phyloP scores from a whole-genome alignment of 2,113 vertebrate species.

The Ammospiza caudacuta region DNA sequence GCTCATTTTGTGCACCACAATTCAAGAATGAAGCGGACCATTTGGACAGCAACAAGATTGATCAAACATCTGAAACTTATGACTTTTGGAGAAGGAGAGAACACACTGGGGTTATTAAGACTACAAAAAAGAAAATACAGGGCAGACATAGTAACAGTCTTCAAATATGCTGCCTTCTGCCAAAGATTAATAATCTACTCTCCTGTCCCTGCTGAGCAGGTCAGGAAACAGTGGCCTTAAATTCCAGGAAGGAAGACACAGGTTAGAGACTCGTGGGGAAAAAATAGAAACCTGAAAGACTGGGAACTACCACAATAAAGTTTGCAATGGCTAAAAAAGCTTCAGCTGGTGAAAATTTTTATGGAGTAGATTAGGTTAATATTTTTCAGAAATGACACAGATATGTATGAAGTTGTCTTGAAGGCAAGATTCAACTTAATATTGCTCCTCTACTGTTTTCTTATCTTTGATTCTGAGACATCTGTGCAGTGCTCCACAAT shows the following conservation, averaged over 20 bases:
- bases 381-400: not conserved
- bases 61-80: not conserved
- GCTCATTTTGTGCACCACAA: not conserved
- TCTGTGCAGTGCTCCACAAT: not conserved
- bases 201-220: not conserved
- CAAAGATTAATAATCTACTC: not conserved
- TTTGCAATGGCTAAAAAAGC: not conserved
- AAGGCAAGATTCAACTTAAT: not conserved
- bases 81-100: not conserved
- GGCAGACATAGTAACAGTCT: not conserved
- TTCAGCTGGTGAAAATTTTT: not conserved
- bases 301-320: not conserved
- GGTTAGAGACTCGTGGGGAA: accelerated
- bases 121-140: not conserved
- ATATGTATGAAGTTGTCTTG: not conserved
- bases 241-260: not conserved
- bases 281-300: not conserved
- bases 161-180: not conserved
- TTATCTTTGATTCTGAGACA: not conserved
- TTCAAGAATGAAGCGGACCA: not conserved
- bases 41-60: not conserved
- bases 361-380: not conserved
- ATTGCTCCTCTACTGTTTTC: not conserved
- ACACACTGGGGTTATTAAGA: not conserved
- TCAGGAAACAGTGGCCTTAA: not conserved